Evolutionary conservation across 2,888 invertebrate genomes (phyloP).

Genomic region (Andrena camellia): DNA sequence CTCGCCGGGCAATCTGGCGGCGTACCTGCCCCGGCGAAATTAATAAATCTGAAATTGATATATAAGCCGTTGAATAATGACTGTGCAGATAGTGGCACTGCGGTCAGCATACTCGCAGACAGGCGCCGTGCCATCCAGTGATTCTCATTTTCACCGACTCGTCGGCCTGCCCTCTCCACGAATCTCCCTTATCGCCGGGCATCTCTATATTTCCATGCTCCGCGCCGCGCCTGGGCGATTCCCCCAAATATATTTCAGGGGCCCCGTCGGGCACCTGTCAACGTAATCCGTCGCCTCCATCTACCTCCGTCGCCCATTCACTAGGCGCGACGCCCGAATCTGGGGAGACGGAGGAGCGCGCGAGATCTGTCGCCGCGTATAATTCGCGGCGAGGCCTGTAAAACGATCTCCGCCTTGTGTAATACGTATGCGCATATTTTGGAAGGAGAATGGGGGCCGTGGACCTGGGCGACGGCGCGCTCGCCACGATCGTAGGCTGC

Average conservation of each 20-base stretch:
- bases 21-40: conserved; percentile 63
- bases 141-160: conserved; percentile 75
- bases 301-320: no score
- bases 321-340: no score
- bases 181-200: background rate
- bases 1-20: conserved; percentile 27
- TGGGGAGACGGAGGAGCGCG: no score
- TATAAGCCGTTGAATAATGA: conserved; percentile 76
- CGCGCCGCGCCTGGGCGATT: background rate
- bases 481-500: background rate
- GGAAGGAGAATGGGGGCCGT: background rate
- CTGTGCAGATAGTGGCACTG: conserved; percentile 75
- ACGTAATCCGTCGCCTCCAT: no score
- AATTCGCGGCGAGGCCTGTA: no score
- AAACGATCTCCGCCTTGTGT: no score
- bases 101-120: conserved; percentile 82
- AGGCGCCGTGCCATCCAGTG: conserved; percentile 82
- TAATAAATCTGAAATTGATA: conserved; percentile 79
- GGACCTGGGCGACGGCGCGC: background rate
- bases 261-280: no score
- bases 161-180: conserved; percentile 6
- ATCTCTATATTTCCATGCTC: background rate
- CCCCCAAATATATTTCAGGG: background rate
- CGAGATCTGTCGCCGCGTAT: no score
- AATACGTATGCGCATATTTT: background rate